Conservation (phyloP, 2,797 vertebrate genomes). For the Sebastes kiyomatsui region DNA sequence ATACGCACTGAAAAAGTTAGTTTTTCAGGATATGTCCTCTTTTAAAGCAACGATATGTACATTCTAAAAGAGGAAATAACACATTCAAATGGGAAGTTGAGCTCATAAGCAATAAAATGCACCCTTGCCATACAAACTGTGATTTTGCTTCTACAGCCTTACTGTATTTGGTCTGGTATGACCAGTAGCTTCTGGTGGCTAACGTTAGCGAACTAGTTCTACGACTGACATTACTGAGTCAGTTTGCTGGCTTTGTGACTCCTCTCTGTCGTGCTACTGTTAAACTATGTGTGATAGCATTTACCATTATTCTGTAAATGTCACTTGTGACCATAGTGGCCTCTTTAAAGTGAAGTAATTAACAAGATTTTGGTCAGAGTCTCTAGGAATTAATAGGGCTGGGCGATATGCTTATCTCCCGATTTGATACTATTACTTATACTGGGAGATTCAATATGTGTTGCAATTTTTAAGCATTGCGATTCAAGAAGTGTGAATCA, state of each 20-base stretch:
- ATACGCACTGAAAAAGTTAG: too few relatives aligned
- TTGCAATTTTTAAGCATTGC: too few relatives aligned
- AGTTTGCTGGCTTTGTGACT: not conserved
- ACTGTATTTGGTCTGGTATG: not conserved
- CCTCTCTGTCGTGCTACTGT: not conserved
- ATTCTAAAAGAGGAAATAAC: not conserved
- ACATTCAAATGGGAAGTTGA: not conserved
- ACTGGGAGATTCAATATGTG: too few relatives aligned
- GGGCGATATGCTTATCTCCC: too few relatives aligned
- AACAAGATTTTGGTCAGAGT: not conserved
- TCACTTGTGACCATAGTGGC: not conserved
- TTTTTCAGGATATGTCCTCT: too few relatives aligned
- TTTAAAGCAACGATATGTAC: not conserved
- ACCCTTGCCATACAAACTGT: not conserved
- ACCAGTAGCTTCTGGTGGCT: not conserved
- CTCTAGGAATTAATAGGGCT: not conserved
- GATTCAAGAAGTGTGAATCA: too few relatives aligned
- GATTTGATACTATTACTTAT: too few relatives aligned
- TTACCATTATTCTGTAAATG: not conserved
- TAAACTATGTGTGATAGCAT: not conserved
- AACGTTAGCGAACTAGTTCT: not conserved
- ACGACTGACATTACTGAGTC: not conserved
- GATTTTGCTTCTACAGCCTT: not conserved
- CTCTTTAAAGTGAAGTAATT: not conserved
- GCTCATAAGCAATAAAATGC: not conserved